A percentile compares a stretch with the other conserved stretches of the same genome.
phyloP scores from a whole-genome alignment of 2,113 vertebrate species.

The Crotophaga sulcirostris region DNA sequence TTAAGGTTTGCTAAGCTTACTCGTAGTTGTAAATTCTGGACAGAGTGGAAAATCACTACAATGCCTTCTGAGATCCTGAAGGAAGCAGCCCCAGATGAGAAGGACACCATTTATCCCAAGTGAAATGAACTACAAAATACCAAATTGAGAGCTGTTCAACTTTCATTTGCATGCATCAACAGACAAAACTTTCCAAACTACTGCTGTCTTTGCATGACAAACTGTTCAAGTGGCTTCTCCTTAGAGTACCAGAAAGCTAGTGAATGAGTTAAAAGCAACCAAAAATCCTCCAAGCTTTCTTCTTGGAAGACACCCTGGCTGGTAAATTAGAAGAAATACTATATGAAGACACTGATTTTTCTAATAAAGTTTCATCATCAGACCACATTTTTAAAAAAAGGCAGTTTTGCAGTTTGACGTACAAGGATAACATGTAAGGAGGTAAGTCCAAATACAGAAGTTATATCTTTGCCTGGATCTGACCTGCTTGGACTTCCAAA shows the following conservation, averaged over 20 bases:
- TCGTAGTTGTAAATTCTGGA: background rate
- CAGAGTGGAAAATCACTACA: background rate
- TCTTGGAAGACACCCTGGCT: background rate
- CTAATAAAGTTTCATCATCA: rapidly evolving
- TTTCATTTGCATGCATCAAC: background rate
- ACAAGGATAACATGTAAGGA: background rate
- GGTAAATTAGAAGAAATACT: background rate
- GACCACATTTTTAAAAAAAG: background rate
- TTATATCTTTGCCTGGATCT: background rate
- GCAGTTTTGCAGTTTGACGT: background rate
- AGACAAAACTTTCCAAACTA: background rate
- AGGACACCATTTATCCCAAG: background rate
- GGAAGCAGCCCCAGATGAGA: background rate
- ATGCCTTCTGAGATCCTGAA: background rate
- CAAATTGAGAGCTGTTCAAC: background rate
- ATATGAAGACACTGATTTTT: rapidly evolving
- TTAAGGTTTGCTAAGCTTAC: background rate
- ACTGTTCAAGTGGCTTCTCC: background rate
- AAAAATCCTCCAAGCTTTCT: background rate
- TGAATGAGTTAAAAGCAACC: background rate
- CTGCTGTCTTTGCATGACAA: background rate
- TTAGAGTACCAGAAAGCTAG: background rate
- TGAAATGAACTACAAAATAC: background rate
- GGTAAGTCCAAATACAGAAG: background rate
- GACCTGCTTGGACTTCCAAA: background rate